Percentiles rank a stretch among this genome's conserved stretches.
These are phyloP conservation scores for Diarsia mendica DNA, from an alignment of 2,888 invertebrate species.

Conservation along the genomic window DNA sequence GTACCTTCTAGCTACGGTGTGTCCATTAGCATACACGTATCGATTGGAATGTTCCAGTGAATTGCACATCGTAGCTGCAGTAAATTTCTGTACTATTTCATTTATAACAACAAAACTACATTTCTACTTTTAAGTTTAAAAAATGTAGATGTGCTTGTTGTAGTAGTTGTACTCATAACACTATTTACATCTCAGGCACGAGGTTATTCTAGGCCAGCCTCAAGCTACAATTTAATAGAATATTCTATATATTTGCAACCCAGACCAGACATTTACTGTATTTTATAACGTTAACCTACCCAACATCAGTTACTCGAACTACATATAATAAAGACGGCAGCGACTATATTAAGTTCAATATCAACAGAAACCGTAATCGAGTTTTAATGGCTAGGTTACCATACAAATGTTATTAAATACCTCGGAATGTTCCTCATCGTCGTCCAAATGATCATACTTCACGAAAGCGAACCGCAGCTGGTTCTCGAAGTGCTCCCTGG, in stretches of 20 bases:
- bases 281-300: not conserved
- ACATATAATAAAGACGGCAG: slow-evolving; percentile 2
- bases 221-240: not conserved
- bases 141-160: no score
- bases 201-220: not conserved
- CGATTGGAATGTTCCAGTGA: not conserved
- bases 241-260: not conserved
- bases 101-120: not conserved
- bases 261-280: not conserved
- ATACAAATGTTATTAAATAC: slow-evolving; percentile 67
- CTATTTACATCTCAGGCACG: not conserved
- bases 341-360: slow-evolving; percentile 25
- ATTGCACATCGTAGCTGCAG: not conserved
- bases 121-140: not conserved
- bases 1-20: not conserved
- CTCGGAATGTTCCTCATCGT: slow-evolving; percentile 85
- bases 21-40: no score
- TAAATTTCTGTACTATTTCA: not conserved
- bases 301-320: slow-evolving; percentile 5
- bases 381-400: slow-evolving; percentile 41
- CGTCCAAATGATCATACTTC: slow-evolving; percentile 81
- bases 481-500: slow-evolving; percentile 85
- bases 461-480: slow-evolving; percentile 84
- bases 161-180: not conserved
- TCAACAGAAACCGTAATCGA: slow-evolving; percentile 25